Evolutionary conservation across 1,140 invertebrate species (phyloP), one percentile per base, ranked within the genome.

Genomic region (Mycetomoellerius zeteki): DNA sequence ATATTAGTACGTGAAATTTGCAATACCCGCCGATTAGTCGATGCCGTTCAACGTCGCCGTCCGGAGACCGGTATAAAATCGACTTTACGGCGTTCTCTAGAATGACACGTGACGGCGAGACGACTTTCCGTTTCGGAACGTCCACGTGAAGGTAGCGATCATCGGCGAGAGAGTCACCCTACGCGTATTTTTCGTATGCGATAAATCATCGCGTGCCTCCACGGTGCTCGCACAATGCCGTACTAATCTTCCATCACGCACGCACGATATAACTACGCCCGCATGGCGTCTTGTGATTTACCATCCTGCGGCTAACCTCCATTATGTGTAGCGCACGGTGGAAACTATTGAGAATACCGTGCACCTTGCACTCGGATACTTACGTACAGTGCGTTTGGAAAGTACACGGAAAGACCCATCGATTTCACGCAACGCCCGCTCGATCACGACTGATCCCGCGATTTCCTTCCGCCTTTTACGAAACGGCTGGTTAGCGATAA

Each of bases 271-370:
- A 94, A 94, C 94, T 94, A 94, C 94, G 93, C 94, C 94, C 94
- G 94, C 94, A 95, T 95, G 94, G 93, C 94, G 94, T 94, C 93
- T 91, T 90, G 94, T 95, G 94, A 95, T 95, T 95, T 95, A 95
- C 94, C 93, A 94, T 94, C 94, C 93, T 95, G 94, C 91, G 94
- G 94, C 94, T 94, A 94, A 94, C 94, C 94, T 95, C 94, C 93
- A 94, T 95, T 95, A 95, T 95, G 94, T 94, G 94, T 93, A 93
- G 93, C 92, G 90, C 92, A 94, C 93, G 90, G 91, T 94, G 93
- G 92, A 95, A 94, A 94, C 93, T 94, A 92, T 94, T 93, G 91
- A 93, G 93, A 94, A 94, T 93, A 93, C 88, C 91, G 87, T 93
- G 93, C 93, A 94, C 94, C 94, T 94, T 94, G 94, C 94, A 91